Evolutionary conservation across 2,113 vertebrate genomes (phyloP).

Genomic region (Salvelinus sp.): DNA sequence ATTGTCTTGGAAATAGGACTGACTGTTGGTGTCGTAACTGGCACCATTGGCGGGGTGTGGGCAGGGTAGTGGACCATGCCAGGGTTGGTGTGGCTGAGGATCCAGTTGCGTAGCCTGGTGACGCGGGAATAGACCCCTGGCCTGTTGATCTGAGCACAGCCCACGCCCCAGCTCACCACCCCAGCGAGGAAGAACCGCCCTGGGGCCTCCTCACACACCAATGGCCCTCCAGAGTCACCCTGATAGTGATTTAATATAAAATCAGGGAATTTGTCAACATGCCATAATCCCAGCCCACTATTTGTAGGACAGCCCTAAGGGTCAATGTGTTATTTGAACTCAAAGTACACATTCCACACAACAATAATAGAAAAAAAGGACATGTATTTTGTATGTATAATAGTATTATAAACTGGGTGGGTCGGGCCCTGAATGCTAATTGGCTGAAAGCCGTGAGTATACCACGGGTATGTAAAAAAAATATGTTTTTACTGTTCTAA

Average conservation of each 20-base stretch:
- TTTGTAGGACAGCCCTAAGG: neutral
- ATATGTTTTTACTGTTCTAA: no score
- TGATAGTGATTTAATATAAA: conserved; percentile 41
- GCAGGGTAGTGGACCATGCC: conserved; percentile 4
- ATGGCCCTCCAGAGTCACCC: conserved; percentile 95
- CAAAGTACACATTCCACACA: neutral
- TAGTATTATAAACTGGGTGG: neutral
- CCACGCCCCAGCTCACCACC: conserved; percentile 94
- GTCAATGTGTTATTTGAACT: neutral
- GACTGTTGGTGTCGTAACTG: neutral
- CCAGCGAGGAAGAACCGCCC: conserved; percentile 91
- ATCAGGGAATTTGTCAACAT: neutral
- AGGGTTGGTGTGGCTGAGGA: conserved; percentile 69
- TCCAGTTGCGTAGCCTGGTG: conserved; percentile 87
- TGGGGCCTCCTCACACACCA: conserved; percentile 87
- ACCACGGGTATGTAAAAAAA: no score
- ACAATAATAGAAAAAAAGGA: neutral
- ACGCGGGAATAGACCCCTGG: conserved; percentile 91
- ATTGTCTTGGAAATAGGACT: neutral
- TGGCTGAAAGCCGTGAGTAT: no score
- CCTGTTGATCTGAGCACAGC: conserved; percentile 85
- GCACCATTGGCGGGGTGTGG: neutral
- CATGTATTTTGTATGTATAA: neutral
- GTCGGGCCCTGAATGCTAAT: neutral
- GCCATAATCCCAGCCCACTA: neutral